phyloP scores from a whole-genome alignment of 2,797 vertebrate species.

The Urosaurus nigricauda region DNA sequence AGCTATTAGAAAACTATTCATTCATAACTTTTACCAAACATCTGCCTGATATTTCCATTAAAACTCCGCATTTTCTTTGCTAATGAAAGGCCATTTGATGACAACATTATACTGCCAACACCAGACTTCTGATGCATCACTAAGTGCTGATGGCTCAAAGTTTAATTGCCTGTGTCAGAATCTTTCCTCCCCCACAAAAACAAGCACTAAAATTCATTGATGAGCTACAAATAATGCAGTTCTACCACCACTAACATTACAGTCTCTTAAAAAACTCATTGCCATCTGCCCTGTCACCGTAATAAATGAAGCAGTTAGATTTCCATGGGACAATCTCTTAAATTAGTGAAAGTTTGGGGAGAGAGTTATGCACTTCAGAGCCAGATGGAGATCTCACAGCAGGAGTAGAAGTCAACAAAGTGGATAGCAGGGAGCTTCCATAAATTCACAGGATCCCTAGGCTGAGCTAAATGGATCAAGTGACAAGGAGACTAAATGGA shows the following conservation, averaged over 20 bases:
- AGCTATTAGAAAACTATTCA: slow-evolving; percentile 70
- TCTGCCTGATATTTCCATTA: slow-evolving; percentile 56
- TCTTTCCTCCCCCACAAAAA: slow-evolving; percentile 52
- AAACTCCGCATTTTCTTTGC: slow-evolving; percentile 57
- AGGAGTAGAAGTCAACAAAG: slow-evolving; percentile 72
- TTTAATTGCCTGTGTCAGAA: slow-evolving; percentile 63
- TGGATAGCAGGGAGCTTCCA: slow-evolving; percentile 56
- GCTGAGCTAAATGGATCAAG: slow-evolving; percentile 75
- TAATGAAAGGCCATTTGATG: slow-evolving; percentile 64
- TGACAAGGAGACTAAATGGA: slow-evolving; percentile 69
- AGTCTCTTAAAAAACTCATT: slow-evolving; percentile 63
- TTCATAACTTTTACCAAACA: slow-evolving; percentile 61
- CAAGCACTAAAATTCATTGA: slow-evolving; percentile 54
- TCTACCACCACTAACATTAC: slow-evolving; percentile 51
- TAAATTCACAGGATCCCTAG: slow-evolving; percentile 69
- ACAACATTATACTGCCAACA: slow-evolving; percentile 69
- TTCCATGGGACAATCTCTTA: slow-evolving; percentile 61
- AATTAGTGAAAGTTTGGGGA: slow-evolving; percentile 71
- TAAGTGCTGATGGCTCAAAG: slow-evolving; percentile 64
- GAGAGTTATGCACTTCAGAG: slow-evolving; percentile 61
- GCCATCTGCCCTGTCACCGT: slow-evolving; percentile 70
- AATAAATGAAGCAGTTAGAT: slow-evolving; percentile 66
- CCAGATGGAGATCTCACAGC: slow-evolving; percentile 70
- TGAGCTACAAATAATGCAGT: slow-evolving; percentile 57
- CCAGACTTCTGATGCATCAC: slow-evolving; percentile 60